Conservation (phyloP, 2,888 invertebrate species). For the Megaustenia siamemsis region DNA sequence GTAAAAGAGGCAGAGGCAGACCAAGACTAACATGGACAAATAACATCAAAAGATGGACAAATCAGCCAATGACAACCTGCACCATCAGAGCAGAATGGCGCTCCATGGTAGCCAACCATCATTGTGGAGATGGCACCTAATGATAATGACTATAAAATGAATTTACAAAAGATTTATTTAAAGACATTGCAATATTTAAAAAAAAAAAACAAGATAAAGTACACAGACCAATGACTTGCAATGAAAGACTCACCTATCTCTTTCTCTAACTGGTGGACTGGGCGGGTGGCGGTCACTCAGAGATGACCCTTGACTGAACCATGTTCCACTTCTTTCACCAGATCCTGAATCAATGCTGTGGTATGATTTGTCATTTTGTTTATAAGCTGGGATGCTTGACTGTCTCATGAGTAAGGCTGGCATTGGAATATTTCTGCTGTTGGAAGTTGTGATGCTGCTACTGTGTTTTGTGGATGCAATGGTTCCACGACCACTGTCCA, state of each 20-base stretch:
- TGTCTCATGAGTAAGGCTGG: slow-evolving; percentile 63
- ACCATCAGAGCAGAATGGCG: too few species aligned
- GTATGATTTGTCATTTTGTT: slow-evolving; percentile 65
- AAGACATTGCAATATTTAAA: too few species aligned
- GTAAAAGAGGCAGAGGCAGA: too few species aligned
- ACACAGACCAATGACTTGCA: too few species aligned
- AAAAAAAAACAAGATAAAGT: too few species aligned
- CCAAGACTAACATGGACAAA: too few species aligned
- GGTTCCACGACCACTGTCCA: slow-evolving; percentile 78
- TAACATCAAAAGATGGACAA: too few species aligned
- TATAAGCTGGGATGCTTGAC: slow-evolving; percentile 54
- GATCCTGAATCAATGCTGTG: slow-evolving; percentile 32
- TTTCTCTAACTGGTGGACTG: slow-evolving; percentile 73
- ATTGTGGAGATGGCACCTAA: too few species aligned
- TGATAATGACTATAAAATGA: too few species aligned
- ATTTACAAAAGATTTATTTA: too few species aligned
- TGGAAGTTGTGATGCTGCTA: slow-evolving; percentile 9
- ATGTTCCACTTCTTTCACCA: slow-evolving; percentile 45
- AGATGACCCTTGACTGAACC: slow-evolving; percentile 54
- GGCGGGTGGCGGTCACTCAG: slow-evolving; percentile 65
- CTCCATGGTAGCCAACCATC: too few species aligned
- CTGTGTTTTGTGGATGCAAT: slow-evolving; percentile 69
- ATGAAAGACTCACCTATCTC: slow-evolving; percentile 67
- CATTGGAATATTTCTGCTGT: slow-evolving; percentile 57
- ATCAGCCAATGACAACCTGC: too few species aligned